These are phyloP conservation scores for Drosophila tanythrix DNA, from an alignment of 2,888 invertebrate genomes.

Conservation along the genomic window DNA sequence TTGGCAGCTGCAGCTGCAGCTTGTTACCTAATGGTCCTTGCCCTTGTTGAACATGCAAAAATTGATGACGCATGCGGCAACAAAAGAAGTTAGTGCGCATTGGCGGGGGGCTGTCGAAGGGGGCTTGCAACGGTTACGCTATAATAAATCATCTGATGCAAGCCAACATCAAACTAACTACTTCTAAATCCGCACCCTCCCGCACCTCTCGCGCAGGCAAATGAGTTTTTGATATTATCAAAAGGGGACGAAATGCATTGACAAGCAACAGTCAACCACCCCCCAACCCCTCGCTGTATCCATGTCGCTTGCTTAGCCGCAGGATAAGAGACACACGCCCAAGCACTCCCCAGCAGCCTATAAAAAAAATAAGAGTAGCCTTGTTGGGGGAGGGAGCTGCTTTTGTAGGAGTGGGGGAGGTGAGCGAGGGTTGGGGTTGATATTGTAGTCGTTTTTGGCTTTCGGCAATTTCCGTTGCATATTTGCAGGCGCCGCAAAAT, in stretches of 20 bases:
- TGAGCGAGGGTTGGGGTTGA: conserved; percentile 10
- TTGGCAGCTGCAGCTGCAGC: conserved; percentile 50
- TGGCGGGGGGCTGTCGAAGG: background rate
- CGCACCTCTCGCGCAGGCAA: conserved; percentile 45
- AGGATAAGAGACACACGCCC: conserved; percentile 55
- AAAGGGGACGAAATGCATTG: conserved; percentile 69
- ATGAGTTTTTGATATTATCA: conserved; percentile 78
- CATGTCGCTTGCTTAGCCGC: conserved; percentile 18
- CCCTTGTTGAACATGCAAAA: conserved; percentile 67
- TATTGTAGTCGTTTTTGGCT: conserved; percentile 69
- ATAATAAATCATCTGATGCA: conserved; percentile 72
- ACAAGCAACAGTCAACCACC: conserved; percentile 51
- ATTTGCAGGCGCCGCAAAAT: conserved; percentile 70
- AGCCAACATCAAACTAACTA: conserved; percentile 58
- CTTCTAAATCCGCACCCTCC: conserved; percentile 45
- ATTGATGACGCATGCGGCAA: conserved; percentile 70
- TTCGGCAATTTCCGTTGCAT: conserved; percentile 75
- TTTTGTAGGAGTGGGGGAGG: conserved; percentile 3
- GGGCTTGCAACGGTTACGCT: conserved; percentile 7
- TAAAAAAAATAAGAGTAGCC: conserved; percentile 51
- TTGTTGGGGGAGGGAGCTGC: conserved; percentile 8
- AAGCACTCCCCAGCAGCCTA: conserved; percentile 61
- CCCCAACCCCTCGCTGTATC: background rate
- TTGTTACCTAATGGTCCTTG: conserved; percentile 66
- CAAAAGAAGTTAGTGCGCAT: background rate